Percentiles rank a stretch among this genome's conserved stretches.
phyloP scores from a whole-genome alignment of 2,113 vertebrate species.

The Riparia riparia region DNA sequence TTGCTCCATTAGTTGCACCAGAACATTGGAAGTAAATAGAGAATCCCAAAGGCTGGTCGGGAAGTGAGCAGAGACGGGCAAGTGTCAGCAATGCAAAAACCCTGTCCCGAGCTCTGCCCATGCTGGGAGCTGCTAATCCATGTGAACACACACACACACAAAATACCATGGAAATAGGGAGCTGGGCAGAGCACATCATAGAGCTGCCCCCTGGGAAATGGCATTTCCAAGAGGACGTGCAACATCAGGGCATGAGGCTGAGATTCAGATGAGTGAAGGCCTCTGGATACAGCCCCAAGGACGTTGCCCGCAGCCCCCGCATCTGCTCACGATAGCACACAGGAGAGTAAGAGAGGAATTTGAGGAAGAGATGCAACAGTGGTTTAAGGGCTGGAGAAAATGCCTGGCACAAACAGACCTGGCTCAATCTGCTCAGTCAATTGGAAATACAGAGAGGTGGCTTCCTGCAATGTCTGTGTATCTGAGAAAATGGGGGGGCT shows the following conservation, averaged over 20 bases:
- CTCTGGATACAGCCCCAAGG: not conserved
- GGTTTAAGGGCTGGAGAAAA: not conserved
- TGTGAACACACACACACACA: not conserved
- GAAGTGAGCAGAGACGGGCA: fast-evolving
- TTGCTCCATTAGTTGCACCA: not conserved
- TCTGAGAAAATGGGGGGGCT: not conserved
- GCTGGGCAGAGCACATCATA: not conserved
- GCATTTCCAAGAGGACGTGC: not conserved
- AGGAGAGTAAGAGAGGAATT: not conserved
- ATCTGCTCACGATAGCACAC: fast-evolving
- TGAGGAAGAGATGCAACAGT: not conserved
- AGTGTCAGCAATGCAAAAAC: fast-evolving
- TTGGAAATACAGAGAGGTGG: not conserved
- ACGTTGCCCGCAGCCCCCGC: fast-evolving
- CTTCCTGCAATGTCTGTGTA: not conserved
- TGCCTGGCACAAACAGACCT: not conserved
- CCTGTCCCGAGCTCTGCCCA: not conserved
- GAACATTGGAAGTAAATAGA: not conserved
- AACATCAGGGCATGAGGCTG: not conserved
- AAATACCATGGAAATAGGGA: not conserved
- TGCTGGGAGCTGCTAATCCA: not conserved
- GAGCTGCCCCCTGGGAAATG: not conserved
- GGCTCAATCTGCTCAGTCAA: not conserved
- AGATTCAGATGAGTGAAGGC: not conserved
- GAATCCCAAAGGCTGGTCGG: not conserved